Conservation (phyloP, 2,888 invertebrate species). For the Alviniconcha strummeri region DNA sequence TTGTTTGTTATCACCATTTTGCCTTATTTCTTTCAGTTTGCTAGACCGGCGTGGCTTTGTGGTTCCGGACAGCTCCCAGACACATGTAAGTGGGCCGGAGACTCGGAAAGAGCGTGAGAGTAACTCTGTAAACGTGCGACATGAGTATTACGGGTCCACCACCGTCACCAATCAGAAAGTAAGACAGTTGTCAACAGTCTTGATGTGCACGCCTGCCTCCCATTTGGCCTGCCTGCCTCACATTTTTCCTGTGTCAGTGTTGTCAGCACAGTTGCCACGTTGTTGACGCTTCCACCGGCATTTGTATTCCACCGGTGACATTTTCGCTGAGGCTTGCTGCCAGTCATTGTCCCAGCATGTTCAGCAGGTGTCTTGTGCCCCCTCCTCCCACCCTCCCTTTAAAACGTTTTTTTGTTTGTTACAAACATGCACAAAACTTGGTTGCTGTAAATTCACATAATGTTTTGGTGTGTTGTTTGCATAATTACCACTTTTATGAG, state of each 20-base stretch:
- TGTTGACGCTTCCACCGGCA: not conserved
- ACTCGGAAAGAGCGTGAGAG: constrained; percentile 55
- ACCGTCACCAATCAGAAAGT: constrained; percentile 59
- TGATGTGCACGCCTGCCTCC: not conserved
- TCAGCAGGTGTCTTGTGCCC: no score
- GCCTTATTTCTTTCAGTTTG: constrained; percentile 53
- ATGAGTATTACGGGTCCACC: constrained; percentile 70
- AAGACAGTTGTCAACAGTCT: constrained; percentile 21
- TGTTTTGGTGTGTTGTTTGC: no score
- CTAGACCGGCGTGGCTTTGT: constrained; percentile 67
- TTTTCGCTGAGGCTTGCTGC: no score
- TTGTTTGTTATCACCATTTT: no score
- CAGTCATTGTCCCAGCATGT: no score
- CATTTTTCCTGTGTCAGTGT: constrained; percentile 8
- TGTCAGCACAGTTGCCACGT: not conserved
- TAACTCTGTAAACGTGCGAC: constrained; percentile 64
- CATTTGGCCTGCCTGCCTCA: constrained; percentile 4
- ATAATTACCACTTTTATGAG: no score
- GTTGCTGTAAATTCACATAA: no score
- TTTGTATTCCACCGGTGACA: no score
- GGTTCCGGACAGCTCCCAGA: constrained; percentile 60
- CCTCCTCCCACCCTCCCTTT: no score
- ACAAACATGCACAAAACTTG: no score
- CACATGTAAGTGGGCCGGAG: constrained; percentile 48
- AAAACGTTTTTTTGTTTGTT: no score